Evolutionary conservation across 2,113 vertebrate genomes (phyloP).

Genomic region (Oryzias celebensis): DNA sequence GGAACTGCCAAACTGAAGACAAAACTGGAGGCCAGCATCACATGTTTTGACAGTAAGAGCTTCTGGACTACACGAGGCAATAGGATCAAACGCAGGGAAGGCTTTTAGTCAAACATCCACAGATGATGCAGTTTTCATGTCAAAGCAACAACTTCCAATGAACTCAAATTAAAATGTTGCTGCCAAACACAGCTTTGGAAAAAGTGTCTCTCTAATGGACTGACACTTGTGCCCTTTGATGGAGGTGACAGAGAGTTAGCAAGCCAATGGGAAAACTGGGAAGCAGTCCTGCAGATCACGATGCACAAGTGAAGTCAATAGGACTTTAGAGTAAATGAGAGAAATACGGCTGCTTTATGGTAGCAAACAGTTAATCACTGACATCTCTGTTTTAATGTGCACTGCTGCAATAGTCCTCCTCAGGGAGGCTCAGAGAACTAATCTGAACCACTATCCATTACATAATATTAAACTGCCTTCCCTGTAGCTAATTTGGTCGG

Average conservation of each 20-base stretch:
- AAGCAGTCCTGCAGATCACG: background rate
- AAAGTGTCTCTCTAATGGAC: background rate
- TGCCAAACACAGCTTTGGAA: background rate
- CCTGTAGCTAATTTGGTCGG: constrained; percentile 2
- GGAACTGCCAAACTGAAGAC: no score
- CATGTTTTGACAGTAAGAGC: constrained; percentile 20
- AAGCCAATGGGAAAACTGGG: constrained; percentile 5
- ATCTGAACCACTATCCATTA: background rate
- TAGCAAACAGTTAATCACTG: background rate
- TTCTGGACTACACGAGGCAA: constrained; percentile 20
- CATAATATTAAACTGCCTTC: constrained; percentile 10
- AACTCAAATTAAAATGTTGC: constrained; percentile 7
- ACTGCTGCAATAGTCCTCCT: background rate
- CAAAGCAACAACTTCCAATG: constrained; percentile 1
- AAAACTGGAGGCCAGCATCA: no score
- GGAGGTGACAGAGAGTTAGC: constrained; percentile 27
- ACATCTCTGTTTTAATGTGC: background rate
- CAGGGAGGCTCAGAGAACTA: background rate
- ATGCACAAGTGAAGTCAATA: background rate
- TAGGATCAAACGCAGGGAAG: background rate
- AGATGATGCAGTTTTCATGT: background rate
- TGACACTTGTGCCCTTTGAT: constrained; percentile 7
- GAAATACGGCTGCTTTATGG: background rate
- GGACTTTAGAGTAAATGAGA: background rate
- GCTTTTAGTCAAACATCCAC: constrained; percentile 1